Evolutionary conservation across 2,888 invertebrate genomes (phyloP).

Genomic region (Rhorus exstirpatorius): DNA sequence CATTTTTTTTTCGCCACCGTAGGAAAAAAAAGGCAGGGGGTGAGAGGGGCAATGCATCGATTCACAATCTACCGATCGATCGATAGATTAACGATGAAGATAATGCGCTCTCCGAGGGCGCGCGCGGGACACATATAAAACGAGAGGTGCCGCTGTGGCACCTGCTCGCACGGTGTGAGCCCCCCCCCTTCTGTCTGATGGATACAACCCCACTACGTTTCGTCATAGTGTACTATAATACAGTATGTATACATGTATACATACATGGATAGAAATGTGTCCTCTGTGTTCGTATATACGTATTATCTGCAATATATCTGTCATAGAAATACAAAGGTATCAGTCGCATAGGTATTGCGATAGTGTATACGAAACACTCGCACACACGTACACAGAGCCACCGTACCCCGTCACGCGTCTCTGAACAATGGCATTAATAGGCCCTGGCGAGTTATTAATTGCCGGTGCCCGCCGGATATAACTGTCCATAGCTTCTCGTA

Average conservation of each 20-base stretch:
- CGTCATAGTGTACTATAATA: constrained; percentile 27
- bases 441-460: constrained; percentile 85
- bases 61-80: constrained; percentile 71
- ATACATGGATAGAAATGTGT: constrained; percentile 5
- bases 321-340: constrained; percentile 35
- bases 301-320: neutral
- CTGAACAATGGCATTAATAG: constrained; percentile 86
- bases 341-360: constrained; percentile 45
- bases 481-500: constrained; percentile 83
- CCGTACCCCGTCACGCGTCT: constrained; percentile 84
- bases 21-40: constrained; percentile 31
- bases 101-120: constrained; percentile 37
- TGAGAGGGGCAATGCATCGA: constrained; percentile 65
- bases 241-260: constrained; percentile 9
- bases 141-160: constrained; percentile 78
- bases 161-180: constrained; percentile 80
- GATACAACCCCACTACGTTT: constrained; percentile 37
- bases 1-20: constrained; percentile 53
- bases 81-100: constrained; percentile 65
- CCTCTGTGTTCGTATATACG: constrained; percentile 20
- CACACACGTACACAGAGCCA: constrained; percentile 70
- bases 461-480: constrained; percentile 85
- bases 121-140: constrained; percentile 42
- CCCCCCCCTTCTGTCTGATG: constrained; percentile 44
- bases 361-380: constrained; percentile 46